A percentile compares a stretch with the other conserved stretches of the same genome.
Evolutionary conservation across 2,797 vertebrate genomes (phyloP).

Genomic region (Pseudomugil gertrudae): DNA sequence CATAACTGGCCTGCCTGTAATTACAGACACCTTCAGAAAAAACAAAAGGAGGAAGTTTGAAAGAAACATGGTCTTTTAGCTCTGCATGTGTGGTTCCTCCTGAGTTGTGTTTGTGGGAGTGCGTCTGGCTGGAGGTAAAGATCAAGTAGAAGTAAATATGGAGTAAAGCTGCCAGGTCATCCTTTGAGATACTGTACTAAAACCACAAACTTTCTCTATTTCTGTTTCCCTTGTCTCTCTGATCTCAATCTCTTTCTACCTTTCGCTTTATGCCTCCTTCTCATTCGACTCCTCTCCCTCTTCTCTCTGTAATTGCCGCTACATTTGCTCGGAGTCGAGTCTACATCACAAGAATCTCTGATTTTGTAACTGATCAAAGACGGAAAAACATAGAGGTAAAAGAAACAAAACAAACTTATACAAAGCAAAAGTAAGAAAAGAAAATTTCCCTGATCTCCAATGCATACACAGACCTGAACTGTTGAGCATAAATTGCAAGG

Average conservation of each 20-base stretch:
- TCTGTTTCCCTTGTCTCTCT: background rate
- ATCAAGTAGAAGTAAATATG: constrained; percentile 57
- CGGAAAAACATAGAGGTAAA: background rate
- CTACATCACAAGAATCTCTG: constrained; percentile 23
- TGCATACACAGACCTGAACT: constrained; percentile 1
- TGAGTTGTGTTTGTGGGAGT: constrained; percentile 41
- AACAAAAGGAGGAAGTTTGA: constrained; percentile 55
- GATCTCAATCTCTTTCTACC: constrained; percentile 20
- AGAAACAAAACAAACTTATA: constrained; percentile 37
- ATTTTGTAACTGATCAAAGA: constrained; percentile 53
- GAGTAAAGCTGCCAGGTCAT: constrained; percentile 40
- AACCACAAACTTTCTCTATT: constrained; percentile 35
- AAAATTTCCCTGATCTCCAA: constrained; percentile 19
- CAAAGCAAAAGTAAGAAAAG: background rate
- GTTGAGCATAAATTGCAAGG: constrained; percentile 24
- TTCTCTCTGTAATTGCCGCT: constrained; percentile 43
- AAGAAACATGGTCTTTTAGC: constrained; percentile 48
- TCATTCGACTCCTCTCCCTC: constrained; percentile 13
- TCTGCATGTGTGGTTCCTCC: constrained; percentile 21
- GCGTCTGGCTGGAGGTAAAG: constrained; percentile 31
- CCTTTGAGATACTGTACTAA: constrained; percentile 49
- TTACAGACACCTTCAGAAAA: constrained; percentile 59
- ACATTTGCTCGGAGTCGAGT: constrained; percentile 18
- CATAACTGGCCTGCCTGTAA: constrained; percentile 50
- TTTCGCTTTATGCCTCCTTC: constrained; percentile 14